phyloP scores from a whole-genome alignment of 2,797 vertebrate species.

The Chloroceryle amazona region DNA sequence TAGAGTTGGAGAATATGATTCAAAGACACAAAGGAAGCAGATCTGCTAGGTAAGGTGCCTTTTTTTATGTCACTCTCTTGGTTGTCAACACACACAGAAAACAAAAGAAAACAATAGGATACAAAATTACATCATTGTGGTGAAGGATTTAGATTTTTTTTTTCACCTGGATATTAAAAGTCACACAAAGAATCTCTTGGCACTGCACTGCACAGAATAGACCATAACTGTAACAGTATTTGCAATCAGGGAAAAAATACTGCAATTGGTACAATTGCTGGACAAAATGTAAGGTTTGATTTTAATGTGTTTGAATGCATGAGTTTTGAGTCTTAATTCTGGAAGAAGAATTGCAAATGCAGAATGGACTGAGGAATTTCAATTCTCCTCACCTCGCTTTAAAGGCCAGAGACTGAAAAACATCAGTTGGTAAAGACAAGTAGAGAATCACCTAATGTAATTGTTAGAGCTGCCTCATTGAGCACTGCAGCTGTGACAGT shows the following conservation, averaged over 20 bases:
- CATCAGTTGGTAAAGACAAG: not conserved
- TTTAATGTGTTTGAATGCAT: not conserved
- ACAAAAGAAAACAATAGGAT: not conserved
- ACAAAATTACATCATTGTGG: not conserved
- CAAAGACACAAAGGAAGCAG: slow-evolving; percentile 50
- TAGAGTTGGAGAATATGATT: slow-evolving; percentile 39
- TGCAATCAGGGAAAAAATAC: not conserved
- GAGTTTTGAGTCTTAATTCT: not conserved
- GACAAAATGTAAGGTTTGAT: not conserved
- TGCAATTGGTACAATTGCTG: not conserved
- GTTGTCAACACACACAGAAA: not conserved
- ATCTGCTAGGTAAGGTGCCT: slow-evolving; percentile 8
- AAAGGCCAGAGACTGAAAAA: not conserved
- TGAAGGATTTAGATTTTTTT: not conserved
- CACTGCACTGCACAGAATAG: not conserved
- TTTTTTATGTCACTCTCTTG: slow-evolving; percentile 19
- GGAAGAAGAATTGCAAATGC: not conserved
- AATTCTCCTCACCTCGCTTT: not conserved
- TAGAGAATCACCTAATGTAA: not conserved
- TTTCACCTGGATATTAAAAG: not conserved
- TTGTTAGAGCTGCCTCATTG: not conserved
- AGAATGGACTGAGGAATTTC: not conserved
- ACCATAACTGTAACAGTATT: not conserved
- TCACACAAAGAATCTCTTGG: not conserved
- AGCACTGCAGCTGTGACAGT: not conserved